Conservation (phyloP, 2,113 vertebrate genomes). For the Amazona guildingii region DNA sequence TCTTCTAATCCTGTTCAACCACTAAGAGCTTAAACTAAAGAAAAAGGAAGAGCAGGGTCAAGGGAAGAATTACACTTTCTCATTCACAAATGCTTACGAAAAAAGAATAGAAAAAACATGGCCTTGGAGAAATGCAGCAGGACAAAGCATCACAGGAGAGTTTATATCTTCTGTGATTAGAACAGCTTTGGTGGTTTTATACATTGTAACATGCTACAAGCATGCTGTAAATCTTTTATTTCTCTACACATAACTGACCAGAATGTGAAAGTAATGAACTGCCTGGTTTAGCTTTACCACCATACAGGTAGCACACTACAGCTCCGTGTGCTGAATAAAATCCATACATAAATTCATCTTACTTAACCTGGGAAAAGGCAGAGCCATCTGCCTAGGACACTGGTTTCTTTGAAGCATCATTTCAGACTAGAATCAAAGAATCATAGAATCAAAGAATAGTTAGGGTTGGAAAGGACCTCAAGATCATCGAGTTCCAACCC, state of each 20-base stretch:
- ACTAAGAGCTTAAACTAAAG: background rate
- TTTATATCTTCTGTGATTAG: background rate
- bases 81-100: background rate
- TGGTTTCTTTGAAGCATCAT: background rate
- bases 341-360: background rate
- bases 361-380: background rate
- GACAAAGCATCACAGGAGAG: background rate
- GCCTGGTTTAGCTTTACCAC: background rate
- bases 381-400: background rate
- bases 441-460: too few species aligned
- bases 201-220: background rate
- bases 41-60: background rate
- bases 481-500: too few species aligned
- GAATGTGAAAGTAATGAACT: background rate
- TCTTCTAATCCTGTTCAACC: background rate
- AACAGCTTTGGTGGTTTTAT: background rate
- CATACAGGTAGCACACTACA: background rate
- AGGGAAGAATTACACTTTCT: background rate
- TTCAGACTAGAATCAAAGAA: background rate
- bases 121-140: background rate
- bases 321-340: background rate
- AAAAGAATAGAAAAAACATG: background rate
- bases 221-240: background rate
- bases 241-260: background rate
- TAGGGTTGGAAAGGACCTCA: too few species aligned